Base-by-base conservation (phyloP, 1,140 invertebrate species). In the Coenobita brevimanus region DNA sequence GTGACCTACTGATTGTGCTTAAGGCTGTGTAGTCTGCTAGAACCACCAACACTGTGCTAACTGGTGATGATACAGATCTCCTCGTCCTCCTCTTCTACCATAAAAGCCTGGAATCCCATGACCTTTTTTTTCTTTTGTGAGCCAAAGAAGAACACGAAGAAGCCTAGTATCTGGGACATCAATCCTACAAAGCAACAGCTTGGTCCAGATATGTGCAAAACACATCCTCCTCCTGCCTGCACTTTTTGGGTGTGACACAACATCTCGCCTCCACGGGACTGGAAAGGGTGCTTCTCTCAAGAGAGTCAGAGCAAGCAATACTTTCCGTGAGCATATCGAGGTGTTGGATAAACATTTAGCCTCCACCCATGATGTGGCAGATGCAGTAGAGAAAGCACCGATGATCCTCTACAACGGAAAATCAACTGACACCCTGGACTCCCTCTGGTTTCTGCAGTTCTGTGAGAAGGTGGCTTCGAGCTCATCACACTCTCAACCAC, bases 21-120 rank as follows among this genome's bases (percentile, higher is more conserved):
- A 2, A 15, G 8, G 46, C 41, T 24, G 43, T 78, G 1, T 15
- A 24, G 17, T 79, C 13, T 79, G 30, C 57, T 30, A 38, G 0
- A 15, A 33, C 41, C 8, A 27, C 4, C 10, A 30, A 36, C 3
- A 81, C 78, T 33, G 57, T 81, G 27, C 15, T 81, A 33, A 27
- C 57, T 57, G 76, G 76, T 8, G 76, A 80, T 36, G 54, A 62
- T 24, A 81, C 50, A 62, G 33, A 75, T n/a, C 71, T 75, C 3
- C 24, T 75, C 2, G 38, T 75, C 2, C 33, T 57, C 3, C 21
- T 78, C 15, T 4, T 6, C 17, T 24, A 62, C n/a, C 78, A 81
- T 81, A 17, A 46, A 13, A 36, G 33, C 43, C 3, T 36, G 27
- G 36, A 17, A 27, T 0, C 1, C 15, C 13, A 62, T 62, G 8